These are phyloP conservation scores for Volucella zonaria DNA, from an alignment of 2,888 invertebrate genomes.

Conservation along the genomic window DNA sequence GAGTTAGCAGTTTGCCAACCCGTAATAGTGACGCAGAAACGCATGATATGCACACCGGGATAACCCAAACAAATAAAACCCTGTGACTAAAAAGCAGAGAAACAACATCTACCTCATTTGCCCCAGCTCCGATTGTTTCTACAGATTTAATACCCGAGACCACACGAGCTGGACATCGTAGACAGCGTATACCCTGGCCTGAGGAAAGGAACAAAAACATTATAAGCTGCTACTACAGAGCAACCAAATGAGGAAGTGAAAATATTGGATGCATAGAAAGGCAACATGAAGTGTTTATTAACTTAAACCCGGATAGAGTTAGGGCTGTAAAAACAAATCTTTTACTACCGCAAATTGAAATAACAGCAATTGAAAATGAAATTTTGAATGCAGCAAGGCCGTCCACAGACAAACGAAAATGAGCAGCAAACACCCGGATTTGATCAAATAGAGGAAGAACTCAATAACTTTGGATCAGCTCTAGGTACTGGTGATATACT, in stretches of 20 bases:
- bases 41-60: conserved; percentile 38
- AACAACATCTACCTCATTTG: conserved; percentile 10
- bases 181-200: conserved; percentile 29
- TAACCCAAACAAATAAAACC: conserved; percentile 28
- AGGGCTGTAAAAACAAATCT: too few species aligned
- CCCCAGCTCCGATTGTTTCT: conserved; percentile 34
- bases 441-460: background rate
- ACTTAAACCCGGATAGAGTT: too few species aligned
- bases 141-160: conserved; percentile 6
- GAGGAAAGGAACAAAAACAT: background rate
- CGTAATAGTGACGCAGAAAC: conserved; percentile 39
- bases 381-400: too few species aligned
- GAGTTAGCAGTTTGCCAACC: conserved; percentile 42
- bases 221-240: too few species aligned
- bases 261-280: too few species aligned
- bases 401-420: too few species aligned
- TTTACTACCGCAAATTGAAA: too few species aligned
- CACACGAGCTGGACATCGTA: conserved; percentile 32
- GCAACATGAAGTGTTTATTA: too few species aligned
- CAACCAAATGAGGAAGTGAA: too few species aligned
- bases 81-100: conserved; percentile 30
- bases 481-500: background rate
- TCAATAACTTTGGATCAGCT: background rate
- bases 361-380: too few species aligned
- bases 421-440: background rate